A percentile compares a stretch with the other conserved stretches of the same genome.
These are phyloP conservation scores for Echinometra lucunter DNA, from an alignment of 53 echinoderm and acorn worm species.

Conservation along the genomic window DNA sequence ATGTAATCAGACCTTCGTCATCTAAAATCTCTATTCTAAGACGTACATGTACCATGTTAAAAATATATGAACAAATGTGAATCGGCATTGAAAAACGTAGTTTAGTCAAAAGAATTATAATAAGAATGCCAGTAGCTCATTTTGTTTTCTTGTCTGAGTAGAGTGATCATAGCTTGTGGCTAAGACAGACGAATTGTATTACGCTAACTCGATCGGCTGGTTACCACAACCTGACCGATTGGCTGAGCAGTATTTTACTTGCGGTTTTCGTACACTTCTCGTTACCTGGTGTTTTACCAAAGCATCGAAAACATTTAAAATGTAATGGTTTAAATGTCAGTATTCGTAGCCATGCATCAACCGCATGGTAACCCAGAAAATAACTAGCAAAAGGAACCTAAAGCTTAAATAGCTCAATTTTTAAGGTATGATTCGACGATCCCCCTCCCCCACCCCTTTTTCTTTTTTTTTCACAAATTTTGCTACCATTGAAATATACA, in stretches of 20 bases:
- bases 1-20: background rate
- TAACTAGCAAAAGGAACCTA: background rate
- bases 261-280: background rate
- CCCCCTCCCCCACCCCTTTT: too few species aligned
- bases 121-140: background rate
- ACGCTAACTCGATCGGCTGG: background rate
- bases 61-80: background rate
- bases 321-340: background rate
- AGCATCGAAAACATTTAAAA: background rate
- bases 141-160: background rate
- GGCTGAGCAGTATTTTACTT: background rate
- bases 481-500: too few species aligned
- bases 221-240: background rate
- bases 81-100: background rate
- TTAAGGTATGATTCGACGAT: too few species aligned
- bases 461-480: too few species aligned
- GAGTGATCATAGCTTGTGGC: background rate
- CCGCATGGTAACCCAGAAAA: background rate
- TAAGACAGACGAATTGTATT: background rate
- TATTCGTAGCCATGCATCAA: background rate
- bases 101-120: background rate
- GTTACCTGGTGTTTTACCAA: background rate
- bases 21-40: background rate
- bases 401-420: background rate
- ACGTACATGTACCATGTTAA: background rate